These are phyloP conservation scores for Ethmia dodecea DNA, from an alignment of 2,888 invertebrate genomes.

Conservation along the genomic window DNA sequence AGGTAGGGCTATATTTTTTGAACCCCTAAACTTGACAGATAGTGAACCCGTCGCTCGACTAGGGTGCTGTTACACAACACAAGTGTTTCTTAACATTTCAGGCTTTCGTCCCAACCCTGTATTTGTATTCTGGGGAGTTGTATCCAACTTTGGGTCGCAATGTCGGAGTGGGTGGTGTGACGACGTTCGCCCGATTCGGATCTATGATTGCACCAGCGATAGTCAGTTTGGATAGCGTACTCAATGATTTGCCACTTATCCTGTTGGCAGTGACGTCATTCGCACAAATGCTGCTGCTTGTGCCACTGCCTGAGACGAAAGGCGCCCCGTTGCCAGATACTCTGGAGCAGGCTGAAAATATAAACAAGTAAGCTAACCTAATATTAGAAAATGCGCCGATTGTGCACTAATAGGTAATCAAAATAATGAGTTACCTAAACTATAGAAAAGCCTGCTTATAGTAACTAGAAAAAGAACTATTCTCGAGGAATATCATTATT, in stretches of 20 bases:
- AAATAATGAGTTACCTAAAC: no score
- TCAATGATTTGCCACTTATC: slow-evolving; percentile 44
- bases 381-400: no score
- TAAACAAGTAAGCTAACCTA: no score
- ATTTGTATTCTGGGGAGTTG: slow-evolving; percentile 86
- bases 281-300: slow-evolving; percentile 44
- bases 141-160: slow-evolving; percentile 88
- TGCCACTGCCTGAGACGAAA: slow-evolving; percentile 67
- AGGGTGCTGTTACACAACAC: no score
- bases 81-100: slow-evolving; percentile 30
- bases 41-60: no score
- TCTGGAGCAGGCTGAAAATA: slow-evolving; percentile 63
- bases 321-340: slow-evolving; percentile 68
- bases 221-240: slow-evolving; percentile 40
- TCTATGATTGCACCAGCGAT: slow-evolving; percentile 79
- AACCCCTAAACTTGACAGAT: no score
- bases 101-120: slow-evolving; percentile 78
- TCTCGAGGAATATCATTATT: no score
- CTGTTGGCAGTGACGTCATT: slow-evolving; percentile 44
- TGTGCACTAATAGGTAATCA: no score
- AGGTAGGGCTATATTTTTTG: no score
- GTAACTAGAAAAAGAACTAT: no score
- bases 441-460: no score
- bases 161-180: slow-evolving; percentile 84
- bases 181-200: slow-evolving; percentile 87